Base-by-base conservation (phyloP, 2,113 vertebrate species). In the Aldabrachelys gigantea region DNA sequence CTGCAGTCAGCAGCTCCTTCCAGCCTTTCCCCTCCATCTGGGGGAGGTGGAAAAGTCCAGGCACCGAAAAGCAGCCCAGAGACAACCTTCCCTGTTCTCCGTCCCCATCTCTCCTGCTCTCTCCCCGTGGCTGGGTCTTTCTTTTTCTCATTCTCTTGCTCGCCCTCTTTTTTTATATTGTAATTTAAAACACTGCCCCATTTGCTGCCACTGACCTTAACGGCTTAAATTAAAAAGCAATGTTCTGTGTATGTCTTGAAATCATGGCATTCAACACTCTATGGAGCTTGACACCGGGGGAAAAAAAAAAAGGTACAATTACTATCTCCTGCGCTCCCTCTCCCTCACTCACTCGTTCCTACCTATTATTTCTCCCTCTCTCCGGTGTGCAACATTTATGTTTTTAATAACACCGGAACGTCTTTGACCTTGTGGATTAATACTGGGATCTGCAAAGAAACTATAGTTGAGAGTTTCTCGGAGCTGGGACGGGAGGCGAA, bases 161-260 rank as follows among this genome's bases (percentile, higher is more conserved):
- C 4, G 21, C 38, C 25, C 81, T 29, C 24, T 57, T 47, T 62
- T 72, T 38, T 72, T 38, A 38, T 38, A 72, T 59, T 84, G 89
- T 80, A 89, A 94, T 94, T 89, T 85, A 69, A 83, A 80, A 65
- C 65, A 12, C 41, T 56, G 41, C 54, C 65, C 53, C 97, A 95
- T 98, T 98, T 94, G 97, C 96, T 96, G 94, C 97, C 24, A 62
- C 95, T 97, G 98, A 98, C 97, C 97, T 98, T 97, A 97, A 97
- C 88, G 96, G 98, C 97, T 97, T 98, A 97, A 98, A 98, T 98
- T 98, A 98, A 98, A 98, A 97, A 97, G 96, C 97, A 97, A 97
- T 97, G 98, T 97, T 98, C 97, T 98, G 97, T 97, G 97, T 95
- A 94, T 80, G 54, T 96, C 97, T 98, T 85, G 87, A 91, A 91